Percentiles rank a stretch among this genome's conserved stretches.
Conservation (phyloP, 2,888 invertebrate genomes). For the Eupithecia centaureata region DNA sequence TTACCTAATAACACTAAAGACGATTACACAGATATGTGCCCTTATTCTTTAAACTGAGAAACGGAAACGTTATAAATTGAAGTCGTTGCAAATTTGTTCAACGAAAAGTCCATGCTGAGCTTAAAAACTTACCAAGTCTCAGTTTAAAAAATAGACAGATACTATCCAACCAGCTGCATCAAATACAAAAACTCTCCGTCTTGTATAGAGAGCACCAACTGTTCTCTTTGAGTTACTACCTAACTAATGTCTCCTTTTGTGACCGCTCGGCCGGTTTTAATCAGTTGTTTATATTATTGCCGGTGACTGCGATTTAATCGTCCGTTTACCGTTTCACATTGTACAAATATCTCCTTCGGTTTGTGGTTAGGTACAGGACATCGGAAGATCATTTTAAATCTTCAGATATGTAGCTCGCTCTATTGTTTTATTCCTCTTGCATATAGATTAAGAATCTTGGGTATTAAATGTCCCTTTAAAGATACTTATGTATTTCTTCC, state of each 20-base stretch:
- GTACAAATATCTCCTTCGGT: slow-evolving; percentile 48
- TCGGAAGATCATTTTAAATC: slow-evolving; percentile 34
- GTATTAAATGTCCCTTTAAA: neutral
- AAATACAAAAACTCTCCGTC: neutral
- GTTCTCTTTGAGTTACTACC: slow-evolving; percentile 45
- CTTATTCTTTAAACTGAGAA: neutral
- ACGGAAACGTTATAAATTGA: neutral
- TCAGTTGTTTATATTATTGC: slow-evolving; percentile 83
- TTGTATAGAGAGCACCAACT: slow-evolving; percentile 4
- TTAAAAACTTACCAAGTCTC: neutral
- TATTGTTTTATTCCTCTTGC: slow-evolving; percentile 18
- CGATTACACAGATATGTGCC: no score
- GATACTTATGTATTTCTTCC: neutral
- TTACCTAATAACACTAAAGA: no score
- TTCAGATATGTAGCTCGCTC: slow-evolving; percentile 20
- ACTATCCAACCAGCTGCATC: neutral
- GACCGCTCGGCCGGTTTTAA: slow-evolving; percentile 73
- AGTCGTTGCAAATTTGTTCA: neutral
- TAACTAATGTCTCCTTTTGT: slow-evolving; percentile 83
- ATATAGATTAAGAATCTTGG: neutral
- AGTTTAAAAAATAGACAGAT: no score
- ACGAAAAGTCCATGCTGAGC: neutral
- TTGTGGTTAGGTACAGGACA: slow-evolving; percentile 27
- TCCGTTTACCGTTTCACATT: slow-evolving; percentile 78
- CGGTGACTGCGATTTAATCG: slow-evolving; percentile 77